Percentiles rank a stretch among this genome's conserved stretches.
These are phyloP conservation scores for Pelobates cultripes DNA, from an alignment of 2,797 vertebrate genomes.

Conservation along the genomic window DNA sequence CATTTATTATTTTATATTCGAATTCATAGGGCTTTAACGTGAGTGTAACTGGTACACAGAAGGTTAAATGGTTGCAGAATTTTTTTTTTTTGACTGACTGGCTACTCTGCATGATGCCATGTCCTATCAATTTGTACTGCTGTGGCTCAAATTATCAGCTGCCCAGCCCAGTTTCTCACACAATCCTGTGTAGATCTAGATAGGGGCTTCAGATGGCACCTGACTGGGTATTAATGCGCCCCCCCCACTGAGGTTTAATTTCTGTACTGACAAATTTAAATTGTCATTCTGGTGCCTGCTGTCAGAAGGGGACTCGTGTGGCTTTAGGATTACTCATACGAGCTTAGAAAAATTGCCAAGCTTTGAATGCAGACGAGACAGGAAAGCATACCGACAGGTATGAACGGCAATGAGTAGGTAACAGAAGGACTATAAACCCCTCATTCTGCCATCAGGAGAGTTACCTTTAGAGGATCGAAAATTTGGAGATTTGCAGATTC, in stretches of 20 bases:
- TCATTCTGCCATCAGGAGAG: not conserved
- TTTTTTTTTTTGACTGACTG: slow-evolving; percentile 18
- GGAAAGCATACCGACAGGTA: not conserved
- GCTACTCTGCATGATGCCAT: slow-evolving; percentile 15
- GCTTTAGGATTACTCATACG: slow-evolving; percentile 14
- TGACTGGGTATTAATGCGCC: slow-evolving; percentile 59
- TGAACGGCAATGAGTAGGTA: not conserved
- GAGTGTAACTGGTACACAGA: too few relatives aligned
- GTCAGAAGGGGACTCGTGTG: slow-evolving; percentile 1
- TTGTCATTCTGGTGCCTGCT: slow-evolving; percentile 30
- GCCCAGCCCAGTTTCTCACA: not conserved
- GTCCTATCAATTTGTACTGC: slow-evolving; percentile 29
- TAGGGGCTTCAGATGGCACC: slow-evolving; percentile 60
- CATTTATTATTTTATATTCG: too few relatives aligned
- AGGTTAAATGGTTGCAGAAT: too few relatives aligned
- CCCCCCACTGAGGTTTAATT: slow-evolving; percentile 59
- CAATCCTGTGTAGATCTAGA: not conserved
- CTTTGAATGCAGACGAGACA: slow-evolving; percentile 1
- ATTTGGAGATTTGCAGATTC: not conserved
- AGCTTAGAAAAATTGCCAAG: not conserved
- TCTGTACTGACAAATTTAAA: slow-evolving; percentile 59
- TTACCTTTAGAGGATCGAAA: not conserved
- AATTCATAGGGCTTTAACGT: too few relatives aligned
- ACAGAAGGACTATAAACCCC: not conserved
- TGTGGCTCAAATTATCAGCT: slow-evolving; percentile 38